Conservation (phyloP, 2,797 vertebrate species). For the Holocentrus rufus region DNA sequence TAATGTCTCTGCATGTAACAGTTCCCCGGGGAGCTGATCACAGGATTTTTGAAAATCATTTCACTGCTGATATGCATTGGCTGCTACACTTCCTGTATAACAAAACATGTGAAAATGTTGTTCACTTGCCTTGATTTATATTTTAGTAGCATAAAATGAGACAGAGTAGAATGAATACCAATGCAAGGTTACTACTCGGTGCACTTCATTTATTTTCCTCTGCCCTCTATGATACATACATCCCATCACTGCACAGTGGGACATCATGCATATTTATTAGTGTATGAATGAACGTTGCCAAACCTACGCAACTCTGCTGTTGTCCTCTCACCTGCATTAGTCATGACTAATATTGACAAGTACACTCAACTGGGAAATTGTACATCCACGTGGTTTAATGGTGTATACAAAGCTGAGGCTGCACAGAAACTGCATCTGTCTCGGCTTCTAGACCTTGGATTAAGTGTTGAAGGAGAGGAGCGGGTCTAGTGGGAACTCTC, state of each 20-base stretch:
- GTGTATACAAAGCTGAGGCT: slow-evolving; percentile 20
- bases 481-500: slow-evolving; percentile 48
- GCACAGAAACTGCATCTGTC: slow-evolving; percentile 32
- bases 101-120: slow-evolving; percentile 11
- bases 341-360: slow-evolving; percentile 8
- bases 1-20: background rate
- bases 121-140: background rate
- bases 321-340: slow-evolving; percentile 33
- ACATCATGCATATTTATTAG: slow-evolving; percentile 38
- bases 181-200: background rate
- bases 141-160: background rate
- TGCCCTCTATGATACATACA: slow-evolving; percentile 12
- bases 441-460: slow-evolving; percentile 59
- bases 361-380: slow-evolving; percentile 29
- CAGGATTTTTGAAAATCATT: background rate
- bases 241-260: slow-evolving; percentile 17
- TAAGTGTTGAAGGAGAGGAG: slow-evolving; percentile 56
- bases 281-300: background rate
- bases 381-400: slow-evolving; percentile 38
- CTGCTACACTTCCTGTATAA: background rate
- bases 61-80: background rate
- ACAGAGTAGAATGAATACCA: background rate
- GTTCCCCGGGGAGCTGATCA: background rate
- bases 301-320: slow-evolving; percentile 9
- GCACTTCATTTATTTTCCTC: slow-evolving; percentile 9